Conservation (phyloP, 2,888 invertebrate genomes). For the Sphecodes monilicornis region DNA sequence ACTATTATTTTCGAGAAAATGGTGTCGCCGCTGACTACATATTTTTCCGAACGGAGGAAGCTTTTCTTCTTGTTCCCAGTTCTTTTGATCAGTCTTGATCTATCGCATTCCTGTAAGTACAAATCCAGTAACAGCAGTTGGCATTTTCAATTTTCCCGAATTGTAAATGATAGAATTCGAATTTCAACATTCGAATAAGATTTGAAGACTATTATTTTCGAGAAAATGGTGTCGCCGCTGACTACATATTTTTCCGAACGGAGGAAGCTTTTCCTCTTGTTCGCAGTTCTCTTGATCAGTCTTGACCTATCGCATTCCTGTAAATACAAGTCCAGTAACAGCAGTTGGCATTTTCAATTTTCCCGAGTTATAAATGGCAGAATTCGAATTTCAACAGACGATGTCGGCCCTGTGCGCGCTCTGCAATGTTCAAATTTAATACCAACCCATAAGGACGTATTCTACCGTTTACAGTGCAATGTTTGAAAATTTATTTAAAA, state of each 20-base stretch:
- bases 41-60: background rate
- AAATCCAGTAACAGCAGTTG: background rate
- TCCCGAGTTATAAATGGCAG: too few species aligned
- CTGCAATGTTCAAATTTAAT: too few species aligned
- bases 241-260: too few species aligned
- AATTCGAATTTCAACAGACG: background rate
- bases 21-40: too few species aligned
- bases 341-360: background rate
- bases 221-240: too few species aligned
- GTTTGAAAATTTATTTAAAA: too few species aligned
- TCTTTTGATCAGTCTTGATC: background rate
- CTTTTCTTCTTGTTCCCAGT: background rate
- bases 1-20: too few species aligned
- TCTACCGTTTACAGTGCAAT: background rate
- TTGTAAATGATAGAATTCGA: too few species aligned
- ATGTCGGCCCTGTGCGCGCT: background rate
- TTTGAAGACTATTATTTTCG: too few species aligned
- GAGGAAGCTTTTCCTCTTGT: background rate
- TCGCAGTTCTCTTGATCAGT: background rate
- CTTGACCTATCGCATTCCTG: background rate
- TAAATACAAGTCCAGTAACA: slow-evolving; percentile 14
- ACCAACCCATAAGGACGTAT: too few species aligned
- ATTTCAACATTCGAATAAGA: too few species aligned
- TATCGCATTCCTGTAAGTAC: slow-evolving; percentile 17
- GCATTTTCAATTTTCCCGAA: background rate